Evolutionary conservation across 2,113 vertebrate species (phyloP), one percentile per base, ranked within the genome.

Genomic region (Megaceryle torquata): DNA sequence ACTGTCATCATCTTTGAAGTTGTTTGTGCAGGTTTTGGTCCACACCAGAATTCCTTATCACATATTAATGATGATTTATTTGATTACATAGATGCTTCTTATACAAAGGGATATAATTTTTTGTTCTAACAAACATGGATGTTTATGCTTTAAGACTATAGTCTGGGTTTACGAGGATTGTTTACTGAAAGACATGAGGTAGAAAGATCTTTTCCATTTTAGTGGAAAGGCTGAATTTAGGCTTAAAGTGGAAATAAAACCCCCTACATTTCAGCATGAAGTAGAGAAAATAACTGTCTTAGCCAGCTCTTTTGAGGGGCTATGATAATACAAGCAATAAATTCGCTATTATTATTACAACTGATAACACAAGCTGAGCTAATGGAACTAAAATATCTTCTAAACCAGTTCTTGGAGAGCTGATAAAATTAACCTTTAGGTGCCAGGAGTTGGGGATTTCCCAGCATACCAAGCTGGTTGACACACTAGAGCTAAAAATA

Each of bases 361-460:
- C 37, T 33, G 81, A 91, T 94, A 94, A 93, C 77, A 93, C 11
- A 78, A 91, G 77, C 65, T 93, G 83, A 95, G 65, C 70, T 92
- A 94, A 86, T 87, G 76, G 76, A 94, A 90, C 61, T 57, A 92
- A 87, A 82, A 82, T 93, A 91, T 57, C 57, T 77, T 71, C 41
- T 76, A 82, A 93, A 92, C n/a, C 54, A 78, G 41, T 59, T 93
- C 48, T 87, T 91, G 77, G 70, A 92, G 91, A 93, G 65, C 48
- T 89, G 88, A 93, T 86, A 94, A 88, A 82, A 89, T 76, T 82
- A 92, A 93, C 83, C 50, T 76, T 91, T 72, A 85, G 37, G 41
- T 80, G 91, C 74, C 93, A 91, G 54, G 57, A 91, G 70, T 9
- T 94, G 92, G 91, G 91, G 94, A 95, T 94, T 95, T 96, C 74